Evolutionary conservation across 2,797 vertebrate genomes (phyloP).

Genomic region (Diglossa cyanea): DNA sequence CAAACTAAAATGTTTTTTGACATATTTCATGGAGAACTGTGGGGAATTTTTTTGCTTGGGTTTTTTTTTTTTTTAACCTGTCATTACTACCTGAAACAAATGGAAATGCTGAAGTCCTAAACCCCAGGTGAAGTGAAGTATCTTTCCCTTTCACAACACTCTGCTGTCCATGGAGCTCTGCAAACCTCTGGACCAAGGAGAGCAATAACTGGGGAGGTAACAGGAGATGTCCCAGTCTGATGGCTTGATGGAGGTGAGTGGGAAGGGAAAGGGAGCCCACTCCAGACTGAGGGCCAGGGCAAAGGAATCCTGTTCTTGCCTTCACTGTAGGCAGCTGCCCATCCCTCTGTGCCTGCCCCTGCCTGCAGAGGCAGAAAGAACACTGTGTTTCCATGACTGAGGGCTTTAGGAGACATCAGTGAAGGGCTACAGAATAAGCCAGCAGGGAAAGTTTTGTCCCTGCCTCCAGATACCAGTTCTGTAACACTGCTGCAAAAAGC

Average conservation of each 20-base stretch:
- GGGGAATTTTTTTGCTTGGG: not conserved
- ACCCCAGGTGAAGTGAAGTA: not conserved
- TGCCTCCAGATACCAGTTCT: not conserved
- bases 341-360: not conserved
- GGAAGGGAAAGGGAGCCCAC: not conserved
- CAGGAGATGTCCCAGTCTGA: not conserved
- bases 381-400: rapidly evolving
- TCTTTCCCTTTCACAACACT: rapidly evolving
- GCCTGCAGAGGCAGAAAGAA: rapidly evolving
- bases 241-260: not conserved
- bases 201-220: not conserved
- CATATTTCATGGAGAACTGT: not conserved
- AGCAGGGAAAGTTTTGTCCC: not conserved
- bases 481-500: not conserved
- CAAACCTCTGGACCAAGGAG: not conserved
- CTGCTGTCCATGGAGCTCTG: not conserved
- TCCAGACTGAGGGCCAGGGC: not conserved
- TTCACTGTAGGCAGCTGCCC: not conserved
- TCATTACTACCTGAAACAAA: not conserved
- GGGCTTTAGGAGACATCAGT: not conserved
- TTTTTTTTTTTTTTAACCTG: not conserved
- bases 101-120: not conserved
- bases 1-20: not conserved
- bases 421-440: not conserved
- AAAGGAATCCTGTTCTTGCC: not conserved